These are phyloP conservation scores for Ceuthmochares aereus DNA, from an alignment of 2,113 vertebrate genomes.

Conservation along the genomic window DNA sequence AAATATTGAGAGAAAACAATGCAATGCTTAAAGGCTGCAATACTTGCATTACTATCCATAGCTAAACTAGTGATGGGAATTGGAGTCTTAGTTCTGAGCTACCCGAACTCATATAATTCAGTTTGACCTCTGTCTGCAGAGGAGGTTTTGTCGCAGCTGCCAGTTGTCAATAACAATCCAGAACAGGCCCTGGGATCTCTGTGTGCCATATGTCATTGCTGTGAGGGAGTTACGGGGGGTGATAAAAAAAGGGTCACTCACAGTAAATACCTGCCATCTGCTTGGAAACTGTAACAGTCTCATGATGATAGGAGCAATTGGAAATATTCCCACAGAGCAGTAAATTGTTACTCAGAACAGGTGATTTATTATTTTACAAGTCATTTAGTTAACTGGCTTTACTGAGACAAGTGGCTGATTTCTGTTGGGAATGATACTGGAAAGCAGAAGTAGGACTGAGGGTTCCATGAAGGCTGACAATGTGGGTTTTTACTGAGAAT, in stretches of 20 bases:
- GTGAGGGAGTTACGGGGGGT: conserved; percentile 57
- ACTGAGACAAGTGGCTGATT: conserved; percentile 49
- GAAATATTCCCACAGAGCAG: conserved; percentile 69
- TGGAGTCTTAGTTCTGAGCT: background rate
- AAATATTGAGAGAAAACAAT: background rate
- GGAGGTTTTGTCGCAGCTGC: conserved; percentile 29
- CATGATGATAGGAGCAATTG: conserved; percentile 69
- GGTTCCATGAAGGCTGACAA: conserved; percentile 1
- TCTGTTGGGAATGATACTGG: conserved; percentile 29
- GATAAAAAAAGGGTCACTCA: conserved; percentile 74
- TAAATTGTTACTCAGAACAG: conserved; percentile 76
- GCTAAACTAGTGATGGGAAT: background rate
- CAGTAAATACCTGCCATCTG: conserved; percentile 83
- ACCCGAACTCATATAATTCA: background rate
- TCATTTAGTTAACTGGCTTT: conserved; percentile 76
- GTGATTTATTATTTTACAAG: conserved; percentile 80
- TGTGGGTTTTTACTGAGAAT: background rate
- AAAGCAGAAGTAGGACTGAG: conserved; percentile 16
- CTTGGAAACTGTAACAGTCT: conserved; percentile 70
- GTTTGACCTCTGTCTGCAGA: conserved; percentile 4
- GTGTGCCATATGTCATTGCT: conserved; percentile 75
- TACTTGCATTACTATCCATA: background rate
- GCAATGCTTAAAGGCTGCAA: background rate
- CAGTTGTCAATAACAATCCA: conserved; percentile 58
- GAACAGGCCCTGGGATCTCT: conserved; percentile 39